These are phyloP conservation scores for Clunio marinus DNA, from an alignment of 2,888 invertebrate genomes.

Conservation along the genomic window DNA sequence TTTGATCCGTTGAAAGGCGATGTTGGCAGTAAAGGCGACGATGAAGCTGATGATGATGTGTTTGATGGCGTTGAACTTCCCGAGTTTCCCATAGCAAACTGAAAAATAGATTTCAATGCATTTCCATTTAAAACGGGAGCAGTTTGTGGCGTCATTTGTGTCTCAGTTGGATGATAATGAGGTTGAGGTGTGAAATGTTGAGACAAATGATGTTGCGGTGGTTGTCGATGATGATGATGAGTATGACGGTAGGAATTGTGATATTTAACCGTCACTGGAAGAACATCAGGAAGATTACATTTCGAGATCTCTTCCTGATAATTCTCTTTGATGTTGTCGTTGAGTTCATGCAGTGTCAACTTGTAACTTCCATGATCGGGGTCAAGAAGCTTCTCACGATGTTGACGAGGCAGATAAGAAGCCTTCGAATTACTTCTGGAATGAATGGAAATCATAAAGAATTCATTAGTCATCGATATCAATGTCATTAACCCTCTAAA, in stretches of 20 bases:
- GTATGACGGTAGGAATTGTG: conserved; percentile 46
- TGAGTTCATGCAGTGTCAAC: conserved; percentile 59
- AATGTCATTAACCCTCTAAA: neutral
- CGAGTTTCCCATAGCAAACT: conserved; percentile 46
- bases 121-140: conserved; percentile 46
- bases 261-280: conserved; percentile 56
- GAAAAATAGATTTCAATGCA: conserved; percentile 46
- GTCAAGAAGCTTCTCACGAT: conserved; percentile 62
- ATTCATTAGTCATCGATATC: conserved; percentile 37
- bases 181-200: conserved; percentile 40
- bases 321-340: conserved; percentile 42
- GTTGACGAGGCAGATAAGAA: conserved; percentile 67
- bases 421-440: conserved; percentile 74
- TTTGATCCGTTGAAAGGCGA: conserved; percentile 43
- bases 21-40: conserved; percentile 41
- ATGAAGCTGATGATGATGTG: conserved; percentile 40
- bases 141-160: conserved; percentile 48
- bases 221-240: conserved; percentile 32
- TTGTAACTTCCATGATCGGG: conserved; percentile 72
- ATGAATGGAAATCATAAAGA: conserved; percentile 42
- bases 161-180: conserved; percentile 46
- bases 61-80: conserved; percentile 43
- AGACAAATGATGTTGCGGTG: conserved; percentile 7
- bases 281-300: conserved; percentile 55
- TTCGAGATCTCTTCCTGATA: conserved; percentile 41